phyloP scores from a whole-genome alignment of 2,797 vertebrate species.

The Lateolabrax maculatus region DNA sequence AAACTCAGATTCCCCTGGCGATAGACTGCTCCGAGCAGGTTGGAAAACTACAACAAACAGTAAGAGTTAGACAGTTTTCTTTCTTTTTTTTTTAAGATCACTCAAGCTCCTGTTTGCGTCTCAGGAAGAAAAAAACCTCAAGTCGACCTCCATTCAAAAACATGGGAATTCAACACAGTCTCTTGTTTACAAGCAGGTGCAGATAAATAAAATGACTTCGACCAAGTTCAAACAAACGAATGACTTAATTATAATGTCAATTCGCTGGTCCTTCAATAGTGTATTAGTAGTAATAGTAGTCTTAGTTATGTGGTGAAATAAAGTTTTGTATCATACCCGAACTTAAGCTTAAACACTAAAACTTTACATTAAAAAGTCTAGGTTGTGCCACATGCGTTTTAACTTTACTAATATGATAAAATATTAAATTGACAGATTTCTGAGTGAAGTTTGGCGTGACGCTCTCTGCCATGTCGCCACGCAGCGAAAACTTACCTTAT shows the following conservation, averaged over 20 bases:
- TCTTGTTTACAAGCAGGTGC: neutral
- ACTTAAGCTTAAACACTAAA: fast-evolving
- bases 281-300: neutral
- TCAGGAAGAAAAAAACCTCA: neutral
- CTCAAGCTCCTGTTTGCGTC: too few relatives aligned
- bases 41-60: constrained; percentile 89
- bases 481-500: constrained; percentile 77
- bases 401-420: fast-evolving
- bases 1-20: constrained; percentile 93
- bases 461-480: too few relatives aligned
- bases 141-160: neutral
- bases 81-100: neutral
- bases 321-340: neutral
- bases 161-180: neutral
- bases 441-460: constrained; percentile 11
- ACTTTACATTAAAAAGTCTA: fast-evolving
- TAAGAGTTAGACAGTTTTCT: neutral
- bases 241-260: neutral
- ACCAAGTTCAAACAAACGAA: neutral
- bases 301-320: too few relatives aligned
- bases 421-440: neutral
- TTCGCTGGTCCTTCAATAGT: neutral
- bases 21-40: constrained; percentile 94
- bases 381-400: fast-evolving
- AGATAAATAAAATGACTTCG: neutral